Evolutionary conservation across 2,888 invertebrate genomes (phyloP).

Genomic region (Calameuta idolon): DNA sequence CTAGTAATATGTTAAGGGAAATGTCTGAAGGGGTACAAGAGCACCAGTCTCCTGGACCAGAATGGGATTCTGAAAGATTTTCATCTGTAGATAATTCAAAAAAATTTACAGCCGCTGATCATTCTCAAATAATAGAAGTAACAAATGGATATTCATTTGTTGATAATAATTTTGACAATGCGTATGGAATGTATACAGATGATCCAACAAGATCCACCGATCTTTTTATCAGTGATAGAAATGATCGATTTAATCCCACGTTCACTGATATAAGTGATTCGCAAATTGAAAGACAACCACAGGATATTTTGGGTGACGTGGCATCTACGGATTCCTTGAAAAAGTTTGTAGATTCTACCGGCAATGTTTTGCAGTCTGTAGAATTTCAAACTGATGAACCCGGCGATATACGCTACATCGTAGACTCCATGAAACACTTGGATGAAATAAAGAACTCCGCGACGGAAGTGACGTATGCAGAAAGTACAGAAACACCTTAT

Average conservation of each 20-base stretch:
- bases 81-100: too few relatives aligned
- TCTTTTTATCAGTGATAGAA: neutral
- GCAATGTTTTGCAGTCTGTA: neutral
- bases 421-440: neutral
- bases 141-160: conserved; percentile 22
- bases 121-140: conserved; percentile 28
- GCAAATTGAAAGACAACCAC: neutral
- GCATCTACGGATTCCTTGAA: neutral
- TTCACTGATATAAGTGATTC: neutral
- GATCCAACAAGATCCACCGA: neutral
- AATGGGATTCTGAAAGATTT: too few relatives aligned
- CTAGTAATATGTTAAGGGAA: too few relatives aligned
- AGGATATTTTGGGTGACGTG: neutral
- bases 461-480: neutral
- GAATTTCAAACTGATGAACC: neutral
- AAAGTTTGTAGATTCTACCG: neutral
- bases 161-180: neutral
- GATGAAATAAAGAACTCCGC: neutral
- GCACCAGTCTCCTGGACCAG: too few relatives aligned
- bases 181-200: neutral
- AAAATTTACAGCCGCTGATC: conserved; percentile 3
- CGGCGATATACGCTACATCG: neutral
- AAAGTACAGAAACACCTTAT: neutral
- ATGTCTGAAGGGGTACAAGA: too few relatives aligned
- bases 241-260: neutral